Percentiles rank a stretch among this genome's conserved stretches.
Evolutionary conservation across 2,113 vertebrate genomes (phyloP).

Genomic region (Chionodraco myersi): DNA sequence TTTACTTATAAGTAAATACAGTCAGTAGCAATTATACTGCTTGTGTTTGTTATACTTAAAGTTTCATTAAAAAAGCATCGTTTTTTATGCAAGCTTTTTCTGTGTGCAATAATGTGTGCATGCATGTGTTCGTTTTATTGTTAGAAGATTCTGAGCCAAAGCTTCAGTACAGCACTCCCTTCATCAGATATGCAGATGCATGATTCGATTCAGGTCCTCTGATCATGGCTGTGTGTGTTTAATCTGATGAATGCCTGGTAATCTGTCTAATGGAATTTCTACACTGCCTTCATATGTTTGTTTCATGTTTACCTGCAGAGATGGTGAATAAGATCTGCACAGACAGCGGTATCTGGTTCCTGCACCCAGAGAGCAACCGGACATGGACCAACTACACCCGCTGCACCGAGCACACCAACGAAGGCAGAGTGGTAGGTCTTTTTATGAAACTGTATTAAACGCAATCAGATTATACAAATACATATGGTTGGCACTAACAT

Average conservation of each 20-base stretch:
- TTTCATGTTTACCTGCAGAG: conserved; percentile 80
- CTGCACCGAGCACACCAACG: conserved; percentile 87
- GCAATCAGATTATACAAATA: background rate
- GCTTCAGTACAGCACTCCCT: background rate
- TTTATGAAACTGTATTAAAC: background rate
- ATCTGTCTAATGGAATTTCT: background rate
- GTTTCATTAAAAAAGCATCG: too few species aligned
- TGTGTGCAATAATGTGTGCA: too few species aligned
- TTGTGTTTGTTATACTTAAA: background rate
- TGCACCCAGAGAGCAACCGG: conserved; percentile 93
- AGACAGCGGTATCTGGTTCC: conserved; percentile 91
- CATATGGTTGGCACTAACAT: background rate
- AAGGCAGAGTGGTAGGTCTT: conserved; percentile 88
- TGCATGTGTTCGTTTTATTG: background rate
- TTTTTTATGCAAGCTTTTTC: too few species aligned
- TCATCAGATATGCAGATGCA: background rate
- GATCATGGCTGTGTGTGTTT: background rate
- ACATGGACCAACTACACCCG: conserved; percentile 96
- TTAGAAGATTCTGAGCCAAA: background rate
- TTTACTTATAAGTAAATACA: background rate
- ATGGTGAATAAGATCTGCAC: conserved; percentile 95
- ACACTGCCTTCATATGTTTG: background rate
- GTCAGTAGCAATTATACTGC: background rate
- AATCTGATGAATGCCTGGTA: background rate
- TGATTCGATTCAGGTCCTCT: conserved; percentile 7